Base-by-base conservation (phyloP, 1,140 invertebrate genomes). In the Antheraea pernyi region DNA sequence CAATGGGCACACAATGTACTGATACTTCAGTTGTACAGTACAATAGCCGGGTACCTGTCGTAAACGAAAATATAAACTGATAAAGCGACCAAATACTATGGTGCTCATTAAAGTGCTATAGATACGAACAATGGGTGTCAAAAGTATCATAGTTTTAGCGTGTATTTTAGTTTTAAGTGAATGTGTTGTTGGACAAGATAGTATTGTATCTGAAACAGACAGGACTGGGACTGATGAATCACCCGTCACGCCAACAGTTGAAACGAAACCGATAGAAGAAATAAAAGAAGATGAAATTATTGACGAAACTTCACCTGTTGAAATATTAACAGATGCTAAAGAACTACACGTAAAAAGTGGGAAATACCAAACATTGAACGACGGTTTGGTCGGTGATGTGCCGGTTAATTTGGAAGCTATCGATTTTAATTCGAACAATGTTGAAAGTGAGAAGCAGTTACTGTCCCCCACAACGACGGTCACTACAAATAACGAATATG, bases 1-100 rank as follows among this genome's bases (percentile, higher is more conserved):
- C 87, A 89, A 79, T 78, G 79, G 79, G 85, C 86, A 88, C 88
- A 91, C 88, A 84, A 79, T 79, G 78, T 83, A 82, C 80, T 68
- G 68, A 68, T 79, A 82, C 81, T 82, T 72, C 79, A 90, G 88
- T 90, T 81, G 73, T 69, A 71, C 76, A 75, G 79, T 69, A 87
- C 84, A 85, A 84, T 86, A 85, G 73, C 74, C 53, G 71, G 73
- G 77, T 80, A 91, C 84, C 83, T 90, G 86, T 84, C 80, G 86
- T 81, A 65, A 69, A 73, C 67, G 71, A 80, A 19, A 30, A 65
- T 46, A 65, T 81, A 83, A 79, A 80, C 74, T 42, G 59, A 78
- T 72, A 77, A 80, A 76, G 71, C 72, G 65, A 73, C 59, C 78
- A 80, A 76, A 85, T 84, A 82, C 79, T 81, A 80, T 83, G 81